A percentile compares a stretch with the other conserved stretches of the same genome.
Evolutionary conservation across 2,888 invertebrate species (phyloP).

Genomic region (Archips crataeganus): DNA sequence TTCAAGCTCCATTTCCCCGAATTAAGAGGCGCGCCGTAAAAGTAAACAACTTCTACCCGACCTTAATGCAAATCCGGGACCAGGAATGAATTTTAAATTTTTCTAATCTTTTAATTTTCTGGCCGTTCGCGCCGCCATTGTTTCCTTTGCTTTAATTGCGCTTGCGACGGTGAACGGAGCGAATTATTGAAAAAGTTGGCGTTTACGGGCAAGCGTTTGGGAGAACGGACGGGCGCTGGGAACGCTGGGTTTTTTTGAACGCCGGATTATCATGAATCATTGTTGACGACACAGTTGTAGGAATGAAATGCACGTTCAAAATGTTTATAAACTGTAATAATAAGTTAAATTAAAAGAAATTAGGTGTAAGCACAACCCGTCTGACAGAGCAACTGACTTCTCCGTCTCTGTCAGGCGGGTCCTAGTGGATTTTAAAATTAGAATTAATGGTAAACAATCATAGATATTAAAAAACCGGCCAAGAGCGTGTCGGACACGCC

Average conservation of each 20-base stretch:
- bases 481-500: too few species aligned
- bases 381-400: too few species aligned
- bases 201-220: slow-evolving; percentile 31
- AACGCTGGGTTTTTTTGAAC: neutral
- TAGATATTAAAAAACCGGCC: too few species aligned
- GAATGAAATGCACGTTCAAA: too few species aligned
- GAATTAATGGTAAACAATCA: too few species aligned
- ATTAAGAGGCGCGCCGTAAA: slow-evolving; percentile 12
- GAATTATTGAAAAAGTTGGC: slow-evolving; percentile 47
- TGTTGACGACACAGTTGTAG: too few species aligned
- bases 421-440: too few species aligned
- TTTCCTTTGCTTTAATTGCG: slow-evolving; percentile 43
- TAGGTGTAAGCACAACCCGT: too few species aligned
- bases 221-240: slow-evolving; percentile 3
- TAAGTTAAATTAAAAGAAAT: too few species aligned
- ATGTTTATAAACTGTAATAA: too few species aligned
- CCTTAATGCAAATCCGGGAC: slow-evolving; percentile 36
- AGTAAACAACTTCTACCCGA: slow-evolving; percentile 37
- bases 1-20: neutral
- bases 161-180: slow-evolving; percentile 42
- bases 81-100: slow-evolving; percentile 40
- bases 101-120: slow-evolving; percentile 43
- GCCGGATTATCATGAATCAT: too few species aligned
- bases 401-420: too few species aligned
- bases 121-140: slow-evolving; percentile 38